Evolutionary conservation across 2,888 invertebrate species (phyloP).

Genomic region (Tillus elongatus): DNA sequence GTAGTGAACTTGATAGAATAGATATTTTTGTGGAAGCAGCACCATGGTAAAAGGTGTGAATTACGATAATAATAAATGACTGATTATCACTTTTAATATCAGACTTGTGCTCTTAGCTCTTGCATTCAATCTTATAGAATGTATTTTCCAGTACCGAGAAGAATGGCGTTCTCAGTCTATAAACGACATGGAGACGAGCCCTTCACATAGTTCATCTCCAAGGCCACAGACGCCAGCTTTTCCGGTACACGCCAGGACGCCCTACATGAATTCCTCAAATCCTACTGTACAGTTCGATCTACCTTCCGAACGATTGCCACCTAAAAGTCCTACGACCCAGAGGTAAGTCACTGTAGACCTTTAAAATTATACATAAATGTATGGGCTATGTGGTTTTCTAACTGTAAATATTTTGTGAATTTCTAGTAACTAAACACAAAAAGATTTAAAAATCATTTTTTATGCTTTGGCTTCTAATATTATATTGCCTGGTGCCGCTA

Average conservation of each 20-base stretch:
- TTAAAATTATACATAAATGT: no score
- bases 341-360: constrained; percentile 49
- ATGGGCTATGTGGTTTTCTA: no score
- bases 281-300: constrained; percentile 48
- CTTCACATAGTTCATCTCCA: constrained; percentile 41
- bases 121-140: constrained; percentile 11
- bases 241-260: constrained; percentile 85
- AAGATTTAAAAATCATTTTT: no score
- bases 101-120: neutral
- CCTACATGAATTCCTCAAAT: constrained; percentile 65
- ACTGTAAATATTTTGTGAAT: no score
- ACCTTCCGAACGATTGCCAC: constrained; percentile 58
- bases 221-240: constrained; percentile 88
- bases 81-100: neutral
- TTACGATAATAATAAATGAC: no score
- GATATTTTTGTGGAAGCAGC: no score
- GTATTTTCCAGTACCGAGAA: constrained; percentile 45
- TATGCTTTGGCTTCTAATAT: no score
- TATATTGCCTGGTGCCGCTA: no score
- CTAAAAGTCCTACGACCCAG: constrained; percentile 70
- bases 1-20: no score
- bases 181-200: constrained; percentile 47
- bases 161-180: constrained; percentile 57
- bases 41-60: no score
- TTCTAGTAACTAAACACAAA: no score